A percentile compares a stretch with the other conserved stretches of the same genome.
These are phyloP conservation scores for Sorex maritimensis DNA, from an alignment of 2,797 vertebrate species.

Conservation along the genomic window DNA sequence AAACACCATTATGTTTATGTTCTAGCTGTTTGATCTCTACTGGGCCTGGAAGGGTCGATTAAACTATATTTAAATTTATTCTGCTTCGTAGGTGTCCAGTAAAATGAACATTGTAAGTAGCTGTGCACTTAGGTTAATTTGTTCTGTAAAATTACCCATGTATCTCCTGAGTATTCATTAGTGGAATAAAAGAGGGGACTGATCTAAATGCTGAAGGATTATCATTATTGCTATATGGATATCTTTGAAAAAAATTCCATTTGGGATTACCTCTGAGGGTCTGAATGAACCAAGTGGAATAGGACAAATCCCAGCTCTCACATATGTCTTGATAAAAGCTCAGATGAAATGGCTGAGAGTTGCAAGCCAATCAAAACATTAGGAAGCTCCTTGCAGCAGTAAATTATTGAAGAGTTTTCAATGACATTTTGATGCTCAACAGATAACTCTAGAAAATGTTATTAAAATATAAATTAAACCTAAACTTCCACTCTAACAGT, in stretches of 20 bases:
- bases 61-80: slow-evolving; percentile 89
- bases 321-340: slow-evolving; percentile 77
- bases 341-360: slow-evolving; percentile 64
- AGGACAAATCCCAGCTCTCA: slow-evolving; percentile 85
- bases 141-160: slow-evolving; percentile 89
- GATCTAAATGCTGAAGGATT: slow-evolving; percentile 90
- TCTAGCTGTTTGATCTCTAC: slow-evolving; percentile 85
- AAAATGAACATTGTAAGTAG: slow-evolving; percentile 89
- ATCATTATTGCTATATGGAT: slow-evolving; percentile 88
- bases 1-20: slow-evolving; percentile 81
- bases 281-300: slow-evolving; percentile 87
- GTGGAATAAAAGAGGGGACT: slow-evolving; percentile 87
- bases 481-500: slow-evolving; percentile 78
- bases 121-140: slow-evolving; percentile 91
- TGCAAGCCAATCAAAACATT: slow-evolving; percentile 80
- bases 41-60: slow-evolving; percentile 87
- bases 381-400: slow-evolving; percentile 74
- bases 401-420: slow-evolving; percentile 82
- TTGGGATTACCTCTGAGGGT: slow-evolving; percentile 86
- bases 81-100: slow-evolving; percentile 89
- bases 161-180: slow-evolving; percentile 91
- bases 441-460: slow-evolving; percentile 81
- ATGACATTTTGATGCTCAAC: slow-evolving; percentile 81
- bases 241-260: slow-evolving; percentile 89
- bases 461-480: slow-evolving; percentile 83